phyloP scores from a whole-genome alignment of 37 sponge, comb jelly and placozoan genomes.

The Lycopodina hypogea region DNA sequence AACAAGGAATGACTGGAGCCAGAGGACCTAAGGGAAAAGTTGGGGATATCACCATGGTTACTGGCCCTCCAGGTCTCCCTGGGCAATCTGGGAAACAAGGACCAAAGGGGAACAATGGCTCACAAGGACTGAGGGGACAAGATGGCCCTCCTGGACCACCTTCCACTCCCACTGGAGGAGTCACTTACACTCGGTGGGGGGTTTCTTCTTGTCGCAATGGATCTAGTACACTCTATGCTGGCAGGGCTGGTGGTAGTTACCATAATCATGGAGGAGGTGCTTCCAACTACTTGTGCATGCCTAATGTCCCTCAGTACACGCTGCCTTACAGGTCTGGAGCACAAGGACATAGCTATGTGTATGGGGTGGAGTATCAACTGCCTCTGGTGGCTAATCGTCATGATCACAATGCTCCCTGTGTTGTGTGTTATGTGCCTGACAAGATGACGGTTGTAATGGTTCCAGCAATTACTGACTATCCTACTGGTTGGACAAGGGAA shows the following conservation, averaged over 20 bases:
- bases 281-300: conserved; percentile 12
- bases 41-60: no score
- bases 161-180: no score
- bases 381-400: conserved; percentile 5
- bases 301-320: conserved; percentile 9
- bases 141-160: no score
- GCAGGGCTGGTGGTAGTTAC: conserved; percentile 8
- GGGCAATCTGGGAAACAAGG: conserved; percentile 2
- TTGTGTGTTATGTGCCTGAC: conserved; percentile 35
- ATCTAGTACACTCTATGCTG: conserved; percentile 1
- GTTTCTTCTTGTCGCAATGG: conserved; percentile 5
- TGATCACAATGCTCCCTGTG: conserved; percentile 46
- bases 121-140: background rate
- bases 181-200: conserved; percentile 27
- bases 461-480: conserved; percentile 41
- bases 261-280: background rate
- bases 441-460: conserved; percentile 19
- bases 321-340: background rate
- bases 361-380: conserved; percentile 51
- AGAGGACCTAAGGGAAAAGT: no score
- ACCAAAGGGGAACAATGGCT: background rate
- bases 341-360: background rate
- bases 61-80: background rate
- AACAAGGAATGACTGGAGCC: no score
- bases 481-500: conserved; percentile 37